A percentile compares a stretch with the other conserved stretches of the same genome.
These are phyloP conservation scores for Saguinus imperator DNA, from an alignment of 2,113 vertebrate genomes.

Conservation along the genomic window DNA sequence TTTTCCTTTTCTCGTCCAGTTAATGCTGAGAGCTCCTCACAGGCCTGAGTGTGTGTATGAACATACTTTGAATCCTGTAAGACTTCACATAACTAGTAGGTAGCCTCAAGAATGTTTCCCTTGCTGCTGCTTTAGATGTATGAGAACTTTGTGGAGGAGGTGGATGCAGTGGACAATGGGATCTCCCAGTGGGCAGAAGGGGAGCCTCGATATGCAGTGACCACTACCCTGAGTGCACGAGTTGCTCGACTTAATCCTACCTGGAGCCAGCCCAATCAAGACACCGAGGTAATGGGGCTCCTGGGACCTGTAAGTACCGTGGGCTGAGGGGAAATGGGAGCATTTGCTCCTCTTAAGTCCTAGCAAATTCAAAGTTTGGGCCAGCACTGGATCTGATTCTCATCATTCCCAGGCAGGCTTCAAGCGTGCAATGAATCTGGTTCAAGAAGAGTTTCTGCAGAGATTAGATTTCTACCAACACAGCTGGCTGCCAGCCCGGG, in stretches of 20 bases:
- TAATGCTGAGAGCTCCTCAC: neutral
- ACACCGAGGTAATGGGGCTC: constrained; percentile 84
- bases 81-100: neutral
- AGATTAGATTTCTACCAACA: constrained; percentile 89
- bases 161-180: constrained; percentile 96
- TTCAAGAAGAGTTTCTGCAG: constrained; percentile 91
- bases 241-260: constrained; percentile 92
- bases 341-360: accelerated
- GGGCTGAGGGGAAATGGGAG: neutral
- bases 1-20: neutral
- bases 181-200: constrained; percentile 91
- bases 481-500: constrained; percentile 93
- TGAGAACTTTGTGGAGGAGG: constrained; percentile 95
- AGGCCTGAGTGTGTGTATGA: neutral
- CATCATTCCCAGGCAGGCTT: constrained; percentile 87
- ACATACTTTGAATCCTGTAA: neutral
- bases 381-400: neutral
- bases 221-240: constrained; percentile 90
- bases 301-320: neutral
- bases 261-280: constrained; percentile 93
- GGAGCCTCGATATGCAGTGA: constrained; percentile 89
- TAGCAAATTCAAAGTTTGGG: neutral
- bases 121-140: constrained; percentile 87
- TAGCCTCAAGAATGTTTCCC: neutral
- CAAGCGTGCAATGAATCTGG: constrained; percentile 90